Evolutionary conservation across 2,888 invertebrate species (phyloP).

Genomic region (Athrips mouffetella): DNA sequence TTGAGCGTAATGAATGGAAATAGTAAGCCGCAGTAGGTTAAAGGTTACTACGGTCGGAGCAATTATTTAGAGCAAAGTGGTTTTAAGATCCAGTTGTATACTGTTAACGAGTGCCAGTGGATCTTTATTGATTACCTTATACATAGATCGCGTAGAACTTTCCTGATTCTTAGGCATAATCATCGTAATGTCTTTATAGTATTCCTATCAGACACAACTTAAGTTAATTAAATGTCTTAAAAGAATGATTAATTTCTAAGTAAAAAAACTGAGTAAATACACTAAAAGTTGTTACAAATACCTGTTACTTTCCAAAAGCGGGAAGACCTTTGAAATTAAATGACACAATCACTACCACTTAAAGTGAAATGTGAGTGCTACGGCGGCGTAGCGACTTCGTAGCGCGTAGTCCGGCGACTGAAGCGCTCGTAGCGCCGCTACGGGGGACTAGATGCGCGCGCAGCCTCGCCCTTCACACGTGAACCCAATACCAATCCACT

Average conservation of each 20-base stretch:
- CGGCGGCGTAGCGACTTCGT: conserved; percentile 59
- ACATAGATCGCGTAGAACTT: too few relatives aligned
- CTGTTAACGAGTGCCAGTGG: too few relatives aligned
- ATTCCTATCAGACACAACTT: too few relatives aligned
- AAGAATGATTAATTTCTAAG: too few relatives aligned
- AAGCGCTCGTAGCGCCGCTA: conserved; percentile 54
- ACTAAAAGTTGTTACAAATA: conserved; percentile 21
- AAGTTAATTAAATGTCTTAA: too few relatives aligned
- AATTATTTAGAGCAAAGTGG: too few relatives aligned
- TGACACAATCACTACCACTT: conserved; percentile 48
- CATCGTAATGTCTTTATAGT: too few relatives aligned
- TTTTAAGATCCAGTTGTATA: too few relatives aligned
- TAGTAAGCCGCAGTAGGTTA: background rate
- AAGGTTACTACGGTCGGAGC: background rate
- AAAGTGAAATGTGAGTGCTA: conserved; percentile 37
- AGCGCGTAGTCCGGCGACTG: conserved; percentile 66
- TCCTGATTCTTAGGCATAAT: too few relatives aligned
- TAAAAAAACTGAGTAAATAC: background rate
- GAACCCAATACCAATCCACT: conserved; percentile 71
- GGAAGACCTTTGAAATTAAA: conserved; percentile 35
- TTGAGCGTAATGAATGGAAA: background rate
- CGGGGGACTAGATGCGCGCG: conserved; percentile 64
- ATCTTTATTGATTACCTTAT: too few relatives aligned
- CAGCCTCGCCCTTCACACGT: conserved; percentile 69
- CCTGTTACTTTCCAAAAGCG: conserved; percentile 30